A percentile compares a stretch with the other conserved stretches of the same genome.
Conservation (phyloP, 2,113 vertebrate genomes). For the Eubucco bourcierii region DNA sequence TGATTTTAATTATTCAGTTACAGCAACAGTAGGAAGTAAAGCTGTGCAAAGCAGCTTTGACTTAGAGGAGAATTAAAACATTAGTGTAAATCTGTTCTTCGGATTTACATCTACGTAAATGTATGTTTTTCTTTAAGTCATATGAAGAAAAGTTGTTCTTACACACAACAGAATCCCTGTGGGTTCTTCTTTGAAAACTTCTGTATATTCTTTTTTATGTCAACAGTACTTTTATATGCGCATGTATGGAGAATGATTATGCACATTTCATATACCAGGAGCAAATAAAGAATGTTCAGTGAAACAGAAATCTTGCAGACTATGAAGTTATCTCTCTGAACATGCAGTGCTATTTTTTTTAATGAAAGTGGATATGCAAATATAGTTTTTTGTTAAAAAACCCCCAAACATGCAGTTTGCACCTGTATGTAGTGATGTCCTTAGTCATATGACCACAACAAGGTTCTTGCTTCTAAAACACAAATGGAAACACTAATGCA, state of each 20-base stretch:
- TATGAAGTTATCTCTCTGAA: not conserved
- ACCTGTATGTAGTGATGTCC: not conserved
- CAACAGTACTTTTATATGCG: not conserved
- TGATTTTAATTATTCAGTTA: not conserved
- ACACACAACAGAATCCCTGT: not conserved
- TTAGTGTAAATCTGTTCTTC: slow-evolving; percentile 23
- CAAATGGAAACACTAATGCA: not conserved
- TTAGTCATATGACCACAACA: not conserved
- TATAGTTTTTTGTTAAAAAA: not conserved
- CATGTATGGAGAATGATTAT: not conserved
- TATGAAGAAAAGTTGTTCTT: not conserved
- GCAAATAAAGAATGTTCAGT: not conserved
- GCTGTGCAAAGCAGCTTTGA: slow-evolving; percentile 41
- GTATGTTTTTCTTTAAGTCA: slow-evolving; percentile 8
- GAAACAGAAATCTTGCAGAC: not conserved
- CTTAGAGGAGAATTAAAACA: slow-evolving; percentile 26
- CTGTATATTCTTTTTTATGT: not conserved
- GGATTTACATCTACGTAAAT: not conserved
- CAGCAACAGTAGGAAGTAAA: slow-evolving; percentile 10
- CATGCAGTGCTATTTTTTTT: too few species aligned
- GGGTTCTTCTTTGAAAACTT: not conserved
- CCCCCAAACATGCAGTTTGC: not conserved
- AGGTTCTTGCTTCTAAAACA: not conserved
- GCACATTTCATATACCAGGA: not conserved
- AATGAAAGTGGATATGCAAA: not conserved